Percentiles rank a stretch among this genome's conserved stretches.
phyloP scores from a whole-genome alignment of 2,888 invertebrate genomes.

The Lissonota sp. region DNA sequence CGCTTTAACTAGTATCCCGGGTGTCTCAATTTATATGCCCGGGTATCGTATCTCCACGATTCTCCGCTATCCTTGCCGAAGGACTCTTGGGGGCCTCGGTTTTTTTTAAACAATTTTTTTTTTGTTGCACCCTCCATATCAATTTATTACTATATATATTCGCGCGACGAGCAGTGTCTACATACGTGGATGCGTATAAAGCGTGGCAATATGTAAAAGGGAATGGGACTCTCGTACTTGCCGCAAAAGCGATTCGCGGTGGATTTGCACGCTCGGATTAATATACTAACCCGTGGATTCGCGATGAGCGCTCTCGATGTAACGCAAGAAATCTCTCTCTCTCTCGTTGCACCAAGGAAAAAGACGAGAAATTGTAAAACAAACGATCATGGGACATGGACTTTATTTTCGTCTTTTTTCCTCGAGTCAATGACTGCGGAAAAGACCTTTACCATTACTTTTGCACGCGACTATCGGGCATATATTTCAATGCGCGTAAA shows the following conservation, averaged over 20 bases:
- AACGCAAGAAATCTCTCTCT: conserved; percentile 24
- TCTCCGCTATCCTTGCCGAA: conserved; percentile 18
- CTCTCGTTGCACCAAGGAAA: neutral
- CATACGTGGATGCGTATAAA: conserved; percentile 9
- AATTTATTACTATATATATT: neutral
- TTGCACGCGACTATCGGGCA: neutral
- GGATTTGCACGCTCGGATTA: conserved; percentile 45
- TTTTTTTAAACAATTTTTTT: neutral
- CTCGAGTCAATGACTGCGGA: conserved; percentile 8
- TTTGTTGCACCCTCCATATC: neutral
- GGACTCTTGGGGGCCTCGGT: conserved; percentile 3
- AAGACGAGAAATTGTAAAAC: conserved; percentile 5
- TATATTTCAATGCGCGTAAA: conserved; percentile 1
- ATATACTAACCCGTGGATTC: conserved; percentile 28
- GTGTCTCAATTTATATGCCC: conserved; percentile 63
- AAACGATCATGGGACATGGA: neutral
- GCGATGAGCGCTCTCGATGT: conserved; percentile 10
- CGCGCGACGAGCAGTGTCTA: conserved; percentile 7
- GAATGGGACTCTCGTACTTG: conserved; percentile 22
- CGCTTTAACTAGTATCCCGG: conserved; percentile 61
- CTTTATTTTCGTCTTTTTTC: conserved; percentile 1
- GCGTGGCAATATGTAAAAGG: conserved; percentile 14
- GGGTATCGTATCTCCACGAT: conserved; percentile 32
- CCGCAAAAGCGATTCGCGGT: conserved; percentile 38
- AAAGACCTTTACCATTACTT: conserved; percentile 20